Evolutionary conservation across 2,113 vertebrate genomes (phyloP).

Genomic region (Chrysochloris asiatica): DNA sequence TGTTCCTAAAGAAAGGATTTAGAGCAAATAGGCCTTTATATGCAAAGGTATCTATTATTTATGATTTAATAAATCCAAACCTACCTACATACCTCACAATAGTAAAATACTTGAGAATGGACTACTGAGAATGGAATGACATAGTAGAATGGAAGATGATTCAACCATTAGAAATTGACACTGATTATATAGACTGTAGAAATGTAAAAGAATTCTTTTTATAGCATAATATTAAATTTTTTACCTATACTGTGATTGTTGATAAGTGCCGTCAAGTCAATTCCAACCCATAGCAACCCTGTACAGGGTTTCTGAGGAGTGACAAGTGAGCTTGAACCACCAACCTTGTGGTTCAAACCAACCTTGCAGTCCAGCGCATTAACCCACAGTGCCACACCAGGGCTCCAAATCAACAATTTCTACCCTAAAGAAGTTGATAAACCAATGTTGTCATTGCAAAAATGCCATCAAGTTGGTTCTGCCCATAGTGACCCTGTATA

Average conservation of each 20-base stretch:
- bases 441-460: too few species aligned
- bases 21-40: constrained; percentile 10
- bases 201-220: not conserved
- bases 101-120: not conserved
- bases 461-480: too few species aligned
- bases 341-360: too few species aligned
- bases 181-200: not conserved
- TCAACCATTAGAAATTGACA: not conserved
- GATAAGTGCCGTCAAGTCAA: too few species aligned
- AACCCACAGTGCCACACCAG: too few species aligned
- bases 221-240: not conserved
- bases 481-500: too few species aligned
- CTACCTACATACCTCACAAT: not conserved
- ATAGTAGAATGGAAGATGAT: not conserved
- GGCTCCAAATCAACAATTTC: too few species aligned
- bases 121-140: not conserved
- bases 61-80: not conserved
- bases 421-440: too few species aligned
- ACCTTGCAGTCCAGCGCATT: too few species aligned
- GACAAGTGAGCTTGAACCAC: too few species aligned
- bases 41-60: not conserved
- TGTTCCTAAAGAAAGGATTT: constrained; percentile 13
- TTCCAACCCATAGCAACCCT: too few species aligned
- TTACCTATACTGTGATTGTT: not conserved
- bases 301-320: too few species aligned